phyloP scores from a whole-genome alignment of 2,113 vertebrate genomes.

The Ciconia boyciana region DNA sequence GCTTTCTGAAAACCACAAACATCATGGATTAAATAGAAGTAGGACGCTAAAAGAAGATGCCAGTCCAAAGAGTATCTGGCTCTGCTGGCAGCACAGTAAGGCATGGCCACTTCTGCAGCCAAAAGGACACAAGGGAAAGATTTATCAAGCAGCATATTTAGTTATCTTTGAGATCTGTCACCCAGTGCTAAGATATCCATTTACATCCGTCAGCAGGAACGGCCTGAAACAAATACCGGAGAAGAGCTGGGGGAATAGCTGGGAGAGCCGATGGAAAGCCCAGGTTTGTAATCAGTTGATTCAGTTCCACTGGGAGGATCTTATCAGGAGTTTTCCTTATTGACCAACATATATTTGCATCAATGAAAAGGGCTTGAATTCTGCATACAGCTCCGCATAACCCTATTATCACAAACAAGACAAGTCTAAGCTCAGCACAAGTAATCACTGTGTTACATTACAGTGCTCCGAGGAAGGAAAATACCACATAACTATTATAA shows the following conservation, averaged over 20 bases:
- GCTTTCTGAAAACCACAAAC: neutral
- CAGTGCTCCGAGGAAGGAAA: neutral
- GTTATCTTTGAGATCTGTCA: neutral
- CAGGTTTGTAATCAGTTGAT: neutral
- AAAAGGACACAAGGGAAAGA: neutral
- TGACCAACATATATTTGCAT: neutral
- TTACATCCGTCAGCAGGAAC: neutral
- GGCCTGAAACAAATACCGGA: neutral
- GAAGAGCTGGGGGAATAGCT: neutral
- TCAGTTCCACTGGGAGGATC: neutral
- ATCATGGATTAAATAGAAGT: neutral
- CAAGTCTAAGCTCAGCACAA: neutral
- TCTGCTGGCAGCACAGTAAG: neutral
- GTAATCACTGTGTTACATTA: neutral
- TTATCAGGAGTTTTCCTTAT: neutral
- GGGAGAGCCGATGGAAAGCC: neutral
- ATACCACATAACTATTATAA: neutral
- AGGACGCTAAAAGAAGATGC: neutral
- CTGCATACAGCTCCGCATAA: neutral
- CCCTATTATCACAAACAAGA: neutral
- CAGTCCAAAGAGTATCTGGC: neutral
- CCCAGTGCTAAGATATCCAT: neutral
- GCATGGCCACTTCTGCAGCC: neutral
- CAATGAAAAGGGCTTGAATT: neutral
- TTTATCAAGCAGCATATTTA: neutral